Conservation (phyloP, 2,113 vertebrate species). For the Morone chrysops region DNA sequence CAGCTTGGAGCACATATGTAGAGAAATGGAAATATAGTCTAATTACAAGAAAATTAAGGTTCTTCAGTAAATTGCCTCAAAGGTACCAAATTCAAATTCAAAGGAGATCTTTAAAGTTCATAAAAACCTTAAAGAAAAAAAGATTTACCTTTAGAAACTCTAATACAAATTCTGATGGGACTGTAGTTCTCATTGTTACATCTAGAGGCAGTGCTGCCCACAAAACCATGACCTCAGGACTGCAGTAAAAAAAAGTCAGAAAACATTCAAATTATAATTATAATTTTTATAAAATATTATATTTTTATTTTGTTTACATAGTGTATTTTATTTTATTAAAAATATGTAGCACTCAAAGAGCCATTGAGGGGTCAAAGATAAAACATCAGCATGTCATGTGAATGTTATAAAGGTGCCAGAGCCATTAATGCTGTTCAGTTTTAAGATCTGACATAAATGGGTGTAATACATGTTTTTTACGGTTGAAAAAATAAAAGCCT, state of each 20-base stretch:
- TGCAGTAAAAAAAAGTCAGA: conserved; percentile 11
- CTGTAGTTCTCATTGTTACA: conserved; percentile 58
- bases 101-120: neutral
- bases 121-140: neutral
- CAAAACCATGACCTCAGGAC: conserved; percentile 62
- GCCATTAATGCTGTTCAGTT: neutral
- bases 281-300: neutral
- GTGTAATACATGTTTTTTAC: neutral
- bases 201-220: conserved; percentile 79
- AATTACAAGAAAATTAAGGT: conserved; percentile 13
- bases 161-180: neutral
- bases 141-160: neutral
- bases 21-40: conserved; percentile 13
- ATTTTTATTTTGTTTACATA: neutral
- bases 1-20: conserved; percentile 25
- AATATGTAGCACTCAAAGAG: neutral
- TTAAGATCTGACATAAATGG: neutral
- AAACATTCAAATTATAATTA: neutral
- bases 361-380: neutral
- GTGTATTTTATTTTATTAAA: neutral
- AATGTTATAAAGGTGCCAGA: neutral
- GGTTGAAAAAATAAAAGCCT: neutral
- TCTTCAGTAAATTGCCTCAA: neutral
- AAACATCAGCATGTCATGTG: neutral
- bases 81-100: neutral